Base-by-base conservation (phyloP, 2,888 invertebrate genomes). In the Mythimna pallens region DNA sequence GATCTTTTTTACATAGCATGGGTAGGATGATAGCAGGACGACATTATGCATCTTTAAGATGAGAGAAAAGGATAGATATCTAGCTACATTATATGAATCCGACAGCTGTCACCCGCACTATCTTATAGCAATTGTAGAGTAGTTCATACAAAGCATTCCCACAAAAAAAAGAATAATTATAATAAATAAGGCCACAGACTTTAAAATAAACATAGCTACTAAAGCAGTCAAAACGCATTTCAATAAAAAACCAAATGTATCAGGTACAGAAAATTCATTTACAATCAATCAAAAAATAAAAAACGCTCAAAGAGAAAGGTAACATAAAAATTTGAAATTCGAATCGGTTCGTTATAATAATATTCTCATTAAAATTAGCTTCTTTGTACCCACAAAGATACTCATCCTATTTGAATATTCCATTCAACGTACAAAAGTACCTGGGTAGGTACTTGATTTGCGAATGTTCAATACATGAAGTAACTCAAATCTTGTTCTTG, bases 281-380 rank as follows among this genome's bases (percentile, higher is more conserved):
- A 67, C 43, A 86, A 82, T 85, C 78, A 82, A 82, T 85, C 78
- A 76, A 65, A 78, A 82, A n/a, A n/a, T n/a, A n/a, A 79, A 64
- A 76, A 73, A 81, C 75, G 71, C 73, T 78, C 68, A 76, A 63
- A 52, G 36, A 66, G 68, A 82, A 75, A 77, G 65, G 65, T 78
- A 74, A 77, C 74, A 80, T 80, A 78, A 82, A 81, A 86, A 88
- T 87, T 89, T 86, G 85, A 87, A 89, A 84, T 87, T 89, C 86
- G 22, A 65, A 88, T 89, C 79, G 65, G 70, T 76, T 83, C 83
- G 76, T 84, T 80, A 73, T 84, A 84, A 72, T 84, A 85, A 84
- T 78, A 82, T 87, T 85, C 80, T 83, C 81, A 85, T 88, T 85
- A 85, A 82, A 86, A 89, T 88, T 88, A 86, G 80, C 80, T 78